Evolutionary conservation across 1,140 invertebrate species (phyloP), one percentile per base, ranked within the genome.

Genomic region (Calycopis cecrops): DNA sequence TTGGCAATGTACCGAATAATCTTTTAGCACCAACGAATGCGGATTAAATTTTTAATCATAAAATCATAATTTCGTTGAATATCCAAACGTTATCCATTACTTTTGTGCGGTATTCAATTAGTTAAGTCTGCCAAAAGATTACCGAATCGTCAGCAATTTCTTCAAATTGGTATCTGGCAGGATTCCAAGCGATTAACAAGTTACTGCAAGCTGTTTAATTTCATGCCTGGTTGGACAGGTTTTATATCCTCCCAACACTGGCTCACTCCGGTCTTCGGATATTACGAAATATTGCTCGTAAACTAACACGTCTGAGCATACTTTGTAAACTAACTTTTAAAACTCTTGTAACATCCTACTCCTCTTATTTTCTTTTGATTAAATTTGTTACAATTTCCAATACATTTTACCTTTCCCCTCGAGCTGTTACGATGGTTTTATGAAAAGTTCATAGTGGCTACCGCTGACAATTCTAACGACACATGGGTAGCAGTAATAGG

Each of bases 121-220:
- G 61, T 60, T 18, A 59, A 63, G 55, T 59, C 60, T 57, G 55
- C 51, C 52, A 57, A 67, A 69, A 69, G 55, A 66, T 65, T 49
- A 49, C 52, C 48, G 62, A 59, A 49, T 73, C 71, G 71, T 80
- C 75, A 79, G 76, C 75, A 69, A 69, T 79, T 77, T 71, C 77
- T 80, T 72, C 69, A 76, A 80, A 83, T 77, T 83, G 74, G 63
- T 59, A 66, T 35, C 63, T 80, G 77, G 79, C 79, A 65, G 38
- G 48, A 67, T 62, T 76, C 79, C 79, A 83, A 65, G 59, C 74
- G 67, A 80, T 79, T 80, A 80, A 79, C 77, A 80, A 79, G 60
- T 80, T 76, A 73, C 69, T 79, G 73, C 74, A 77, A 79, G 77
- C 77, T 79, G 74, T 83, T 79, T 80, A 79, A 80, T 80, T 83